Base-by-base conservation (phyloP, 2,113 vertebrate genomes). In the Lophius piscatorius region DNA sequence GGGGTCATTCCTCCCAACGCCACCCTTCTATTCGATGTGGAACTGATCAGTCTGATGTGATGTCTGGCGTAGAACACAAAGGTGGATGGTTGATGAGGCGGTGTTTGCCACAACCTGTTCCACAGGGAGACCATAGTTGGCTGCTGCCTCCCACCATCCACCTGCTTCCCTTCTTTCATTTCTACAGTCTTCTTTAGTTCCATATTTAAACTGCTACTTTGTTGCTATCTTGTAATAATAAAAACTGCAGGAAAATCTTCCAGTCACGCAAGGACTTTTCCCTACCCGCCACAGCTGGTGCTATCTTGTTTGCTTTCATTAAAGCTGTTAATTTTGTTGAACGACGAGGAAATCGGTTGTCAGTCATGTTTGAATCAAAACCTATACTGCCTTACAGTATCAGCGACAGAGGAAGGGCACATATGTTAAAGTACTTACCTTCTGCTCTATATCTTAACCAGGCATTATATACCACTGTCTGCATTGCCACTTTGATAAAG, bases 1-100 rank as follows among this genome's bases (percentile, higher is more conserved):
- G 97, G 97, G 41, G 97, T 99, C 88, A 99, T 99, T 90, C 97
- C 97, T 24, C 93, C 96, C 36, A 97, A 98, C 7, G 97, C 97
- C 75, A 98, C 97, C 0, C 95, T 99, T 70, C 92, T 99, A 89
- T 99, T 99, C 10, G 97, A 99, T 0, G 97, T 99, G 91, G 97
- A 99, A 79, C 94, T 99, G 63, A 93, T 99, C 74, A 94, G 95
- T 88, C 89, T 99, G 83, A 97, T 98, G 90, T 99, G 91, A 98
- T 16, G 9, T 24, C 13, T 2, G 76, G 89, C 93, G 83, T 94
- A 85, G 47, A 74, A 63, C 2, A 9, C 23, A 6, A 56, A 57
- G 51, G 42, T 24, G 44, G 13, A 67, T 44, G 70, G 56, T 21
- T 38, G 49, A 62, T 16, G 41, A 44, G 71, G 76, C 75, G 38